phyloP scores from a whole-genome alignment of 2,888 invertebrate genomes.

The Amphimallon solstitiale region DNA sequence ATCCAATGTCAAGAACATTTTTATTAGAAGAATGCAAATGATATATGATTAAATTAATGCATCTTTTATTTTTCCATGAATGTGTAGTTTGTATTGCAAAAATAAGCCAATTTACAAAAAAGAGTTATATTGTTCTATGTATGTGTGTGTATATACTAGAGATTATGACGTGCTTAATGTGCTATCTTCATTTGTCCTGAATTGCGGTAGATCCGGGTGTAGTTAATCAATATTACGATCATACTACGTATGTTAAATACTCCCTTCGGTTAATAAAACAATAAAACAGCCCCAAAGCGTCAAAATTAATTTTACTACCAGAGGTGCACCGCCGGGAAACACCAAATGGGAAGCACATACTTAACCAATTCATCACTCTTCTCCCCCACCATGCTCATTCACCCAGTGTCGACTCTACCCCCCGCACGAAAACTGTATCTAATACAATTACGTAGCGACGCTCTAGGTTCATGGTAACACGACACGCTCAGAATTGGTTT shows the following conservation, averaged over 20 bases:
- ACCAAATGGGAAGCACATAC: constrained; percentile 19
- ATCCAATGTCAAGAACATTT: too few species aligned
- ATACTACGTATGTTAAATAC: constrained; percentile 14
- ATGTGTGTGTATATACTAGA: background rate
- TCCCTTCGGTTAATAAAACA: constrained; percentile 29
- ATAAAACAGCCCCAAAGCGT: constrained; percentile 23
- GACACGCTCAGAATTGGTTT: constrained; percentile 26
- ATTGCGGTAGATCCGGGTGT: constrained; percentile 24
- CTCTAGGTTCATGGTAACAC: constrained; percentile 1
- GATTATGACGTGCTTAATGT: background rate
- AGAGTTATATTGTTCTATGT: background rate
- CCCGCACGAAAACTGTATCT: constrained; percentile 19
- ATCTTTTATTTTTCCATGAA: too few species aligned
- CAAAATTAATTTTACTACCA: constrained; percentile 16
- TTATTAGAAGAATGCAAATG: too few species aligned
- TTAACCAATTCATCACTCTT: constrained; percentile 20
- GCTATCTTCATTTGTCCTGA: constrained; percentile 15
- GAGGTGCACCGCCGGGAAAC: constrained; percentile 2
- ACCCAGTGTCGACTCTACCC: background rate
- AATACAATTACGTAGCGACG: constrained; percentile 20
- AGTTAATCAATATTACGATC: constrained; percentile 26
- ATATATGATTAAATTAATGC: too few species aligned
- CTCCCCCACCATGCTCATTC: background rate
- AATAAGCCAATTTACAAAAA: too few species aligned
- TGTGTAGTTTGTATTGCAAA: too few species aligned